Percentiles rank a stretch among this genome's conserved stretches.
These are phyloP conservation scores for Syndactyla subalaris DNA, from an alignment of 2,797 vertebrate species.

Conservation along the genomic window DNA sequence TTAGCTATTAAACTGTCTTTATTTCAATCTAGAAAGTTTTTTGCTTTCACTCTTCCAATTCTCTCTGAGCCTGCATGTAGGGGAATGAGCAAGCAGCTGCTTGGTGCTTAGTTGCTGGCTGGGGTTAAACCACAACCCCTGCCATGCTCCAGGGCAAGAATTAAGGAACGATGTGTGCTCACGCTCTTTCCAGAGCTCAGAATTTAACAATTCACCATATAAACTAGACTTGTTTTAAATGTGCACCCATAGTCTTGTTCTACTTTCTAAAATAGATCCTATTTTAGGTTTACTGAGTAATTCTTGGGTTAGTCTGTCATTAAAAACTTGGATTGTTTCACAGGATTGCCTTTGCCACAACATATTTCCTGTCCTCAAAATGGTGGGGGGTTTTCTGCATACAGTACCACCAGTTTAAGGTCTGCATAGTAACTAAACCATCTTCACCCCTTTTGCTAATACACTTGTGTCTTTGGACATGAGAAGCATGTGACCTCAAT, in stretches of 20 bases:
- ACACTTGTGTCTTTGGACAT: background rate
- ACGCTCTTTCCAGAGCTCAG: background rate
- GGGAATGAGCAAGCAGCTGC: background rate
- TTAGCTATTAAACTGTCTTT: background rate
- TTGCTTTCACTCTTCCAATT: background rate
- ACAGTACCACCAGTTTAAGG: background rate
- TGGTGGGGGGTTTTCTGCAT: accelerated
- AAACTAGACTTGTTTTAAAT: background rate
- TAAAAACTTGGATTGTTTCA: background rate
- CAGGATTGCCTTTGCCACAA: background rate
- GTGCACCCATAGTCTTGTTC: background rate
- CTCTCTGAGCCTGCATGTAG: background rate
- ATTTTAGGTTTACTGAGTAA: background rate
- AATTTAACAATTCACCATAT: background rate
- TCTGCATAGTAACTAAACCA: background rate
- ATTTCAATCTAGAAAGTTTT: background rate
- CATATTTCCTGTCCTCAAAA: background rate
- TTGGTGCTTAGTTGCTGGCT: background rate
- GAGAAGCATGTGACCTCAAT: background rate
- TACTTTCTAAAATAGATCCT: background rate
- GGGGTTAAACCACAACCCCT: background rate
- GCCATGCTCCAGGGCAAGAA: background rate
- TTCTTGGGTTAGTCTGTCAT: background rate
- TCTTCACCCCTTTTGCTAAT: background rate
- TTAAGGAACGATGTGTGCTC: background rate